Conservation (phyloP, 2,797 vertebrate species). For the Dendrocincla fuliginosa region DNA sequence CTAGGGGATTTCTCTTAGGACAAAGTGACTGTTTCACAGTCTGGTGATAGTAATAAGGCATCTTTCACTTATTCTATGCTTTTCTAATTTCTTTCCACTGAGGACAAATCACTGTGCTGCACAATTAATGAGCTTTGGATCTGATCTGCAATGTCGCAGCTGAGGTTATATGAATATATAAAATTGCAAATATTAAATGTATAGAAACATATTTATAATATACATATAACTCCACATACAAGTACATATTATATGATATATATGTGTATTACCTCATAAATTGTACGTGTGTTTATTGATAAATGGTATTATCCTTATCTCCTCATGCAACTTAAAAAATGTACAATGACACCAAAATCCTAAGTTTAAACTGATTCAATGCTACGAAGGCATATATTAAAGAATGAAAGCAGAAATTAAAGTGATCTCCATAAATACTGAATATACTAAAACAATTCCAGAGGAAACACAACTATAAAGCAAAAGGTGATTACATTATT, state of each 20-base stretch:
- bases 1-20: background rate
- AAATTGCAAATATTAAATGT: background rate
- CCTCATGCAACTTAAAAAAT: background rate
- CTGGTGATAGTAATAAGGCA: background rate
- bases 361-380: background rate
- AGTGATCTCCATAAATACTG: background rate
- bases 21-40: background rate
- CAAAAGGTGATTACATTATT: background rate
- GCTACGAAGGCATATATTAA: background rate
- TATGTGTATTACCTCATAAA: background rate
- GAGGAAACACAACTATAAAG: slow-evolving; percentile 1
- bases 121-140: background rate
- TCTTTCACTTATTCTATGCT: background rate
- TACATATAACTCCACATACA: background rate
- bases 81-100: background rate
- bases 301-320: background rate
- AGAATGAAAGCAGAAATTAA: background rate
- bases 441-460: background rate
- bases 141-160: background rate
- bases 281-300: background rate
- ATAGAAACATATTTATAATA: background rate
- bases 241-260: background rate
- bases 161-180: background rate
- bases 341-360: background rate
- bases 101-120: background rate